Evolutionary conservation across 2,888 invertebrate genomes (phyloP).

Genomic region (Metallyticus violacea): DNA sequence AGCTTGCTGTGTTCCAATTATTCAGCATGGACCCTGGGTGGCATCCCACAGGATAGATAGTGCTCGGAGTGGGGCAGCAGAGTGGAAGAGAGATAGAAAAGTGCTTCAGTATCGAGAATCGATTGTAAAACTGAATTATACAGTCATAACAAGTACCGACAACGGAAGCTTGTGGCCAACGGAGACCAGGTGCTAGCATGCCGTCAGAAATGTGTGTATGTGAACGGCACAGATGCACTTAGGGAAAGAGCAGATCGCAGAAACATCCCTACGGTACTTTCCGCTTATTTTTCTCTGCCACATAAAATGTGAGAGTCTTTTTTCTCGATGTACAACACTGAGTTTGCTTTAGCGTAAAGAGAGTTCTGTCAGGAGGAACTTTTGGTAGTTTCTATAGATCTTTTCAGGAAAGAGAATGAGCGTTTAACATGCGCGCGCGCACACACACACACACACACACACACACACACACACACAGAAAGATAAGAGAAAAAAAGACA

Average conservation of each 20-base stretch:
- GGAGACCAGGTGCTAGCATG: not conserved
- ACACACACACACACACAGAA: too few species aligned
- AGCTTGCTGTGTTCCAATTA: not conserved
- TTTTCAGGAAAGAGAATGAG: too few species aligned
- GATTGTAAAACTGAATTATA: not conserved
- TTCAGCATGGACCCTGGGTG: not conserved
- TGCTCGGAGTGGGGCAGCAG: not conserved
- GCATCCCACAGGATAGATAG: too few species aligned
- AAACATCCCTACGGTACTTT: not conserved
- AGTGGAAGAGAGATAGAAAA: not conserved
- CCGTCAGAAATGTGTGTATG: not conserved
- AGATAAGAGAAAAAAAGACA: too few species aligned
- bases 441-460: too few species aligned
- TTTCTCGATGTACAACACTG: not conserved
- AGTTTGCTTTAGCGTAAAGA: not conserved
- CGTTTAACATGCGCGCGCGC: too few species aligned
- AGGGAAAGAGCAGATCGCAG: not conserved
- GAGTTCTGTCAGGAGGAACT: not conserved
- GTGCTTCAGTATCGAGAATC: not conserved
- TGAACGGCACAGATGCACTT: not conserved
- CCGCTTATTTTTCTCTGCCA: not conserved
- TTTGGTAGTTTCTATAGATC: too few species aligned
- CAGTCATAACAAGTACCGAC: not conserved
- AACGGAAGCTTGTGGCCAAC: not conserved
- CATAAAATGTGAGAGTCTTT: not conserved